phyloP scores from a whole-genome alignment of 2,113 vertebrate genomes.

The Lophura nycthemera region DNA sequence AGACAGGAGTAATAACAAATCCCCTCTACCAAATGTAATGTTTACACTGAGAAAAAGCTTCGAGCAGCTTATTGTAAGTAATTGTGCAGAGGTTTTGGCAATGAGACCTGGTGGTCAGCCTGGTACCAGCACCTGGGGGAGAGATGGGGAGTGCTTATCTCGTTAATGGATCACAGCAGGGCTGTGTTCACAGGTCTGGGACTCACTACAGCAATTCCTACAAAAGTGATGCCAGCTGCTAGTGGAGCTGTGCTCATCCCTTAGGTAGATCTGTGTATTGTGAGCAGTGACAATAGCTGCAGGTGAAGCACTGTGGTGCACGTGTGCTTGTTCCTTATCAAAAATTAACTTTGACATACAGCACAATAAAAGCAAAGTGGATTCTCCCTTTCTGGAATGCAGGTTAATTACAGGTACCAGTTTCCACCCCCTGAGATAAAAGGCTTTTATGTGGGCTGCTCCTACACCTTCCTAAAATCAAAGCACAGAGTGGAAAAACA shows the following conservation, averaged over 20 bases:
- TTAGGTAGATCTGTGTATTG: background rate
- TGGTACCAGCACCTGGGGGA: background rate
- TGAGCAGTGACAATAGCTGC: background rate
- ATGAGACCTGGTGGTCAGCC: background rate
- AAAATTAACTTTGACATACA: background rate
- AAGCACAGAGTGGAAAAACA: background rate
- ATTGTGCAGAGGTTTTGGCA: no score
- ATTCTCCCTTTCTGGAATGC: slow-evolving; percentile 27
- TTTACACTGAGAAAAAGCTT: background rate
- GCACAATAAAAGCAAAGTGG: background rate
- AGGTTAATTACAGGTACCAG: slow-evolving; percentile 53
- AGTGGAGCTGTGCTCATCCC: background rate
- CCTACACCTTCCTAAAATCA: background rate
- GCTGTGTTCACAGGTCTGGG: background rate
- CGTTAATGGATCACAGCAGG: background rate
- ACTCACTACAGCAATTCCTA: background rate
- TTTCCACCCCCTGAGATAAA: slow-evolving; percentile 17
- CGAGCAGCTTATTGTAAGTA: no score
- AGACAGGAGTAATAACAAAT: background rate
- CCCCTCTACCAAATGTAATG: background rate
- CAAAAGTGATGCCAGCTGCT: fast-evolving
- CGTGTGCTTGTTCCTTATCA: background rate
- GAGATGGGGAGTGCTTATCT: background rate
- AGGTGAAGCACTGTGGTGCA: background rate
- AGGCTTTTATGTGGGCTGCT: slow-evolving; percentile 6